Evolutionary conservation across 2,888 invertebrate species (phyloP).

Genomic region (Athalia cordata): DNA sequence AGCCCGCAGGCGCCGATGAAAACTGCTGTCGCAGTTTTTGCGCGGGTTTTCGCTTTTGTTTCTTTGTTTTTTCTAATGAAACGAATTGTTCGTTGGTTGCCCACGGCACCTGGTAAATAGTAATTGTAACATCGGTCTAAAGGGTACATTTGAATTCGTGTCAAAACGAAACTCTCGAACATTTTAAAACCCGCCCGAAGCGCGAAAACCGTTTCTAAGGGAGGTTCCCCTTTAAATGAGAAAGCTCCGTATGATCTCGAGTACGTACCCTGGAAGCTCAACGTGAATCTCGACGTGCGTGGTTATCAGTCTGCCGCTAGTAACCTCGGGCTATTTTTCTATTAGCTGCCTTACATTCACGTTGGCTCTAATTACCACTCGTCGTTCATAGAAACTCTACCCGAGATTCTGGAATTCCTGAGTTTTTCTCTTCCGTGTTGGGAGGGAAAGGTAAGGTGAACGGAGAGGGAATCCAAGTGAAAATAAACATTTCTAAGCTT

Average conservation of each 20-base stretch:
- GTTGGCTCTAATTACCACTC: slow-evolving; percentile 51
- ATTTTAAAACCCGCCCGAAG: slow-evolving; percentile 1
- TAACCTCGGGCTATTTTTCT: slow-evolving; percentile 49
- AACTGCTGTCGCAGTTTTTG: slow-evolving; percentile 16
- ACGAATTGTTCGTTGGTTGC: slow-evolving; percentile 1
- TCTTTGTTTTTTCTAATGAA: neutral
- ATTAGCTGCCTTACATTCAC: slow-evolving; percentile 50
- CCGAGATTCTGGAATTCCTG: slow-evolving; percentile 15
- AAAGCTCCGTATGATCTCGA: slow-evolving; percentile 46
- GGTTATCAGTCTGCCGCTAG: slow-evolving; percentile 51
- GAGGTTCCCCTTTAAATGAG: slow-evolving; percentile 54
- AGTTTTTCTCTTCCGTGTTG: neutral
- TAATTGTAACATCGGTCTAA: slow-evolving; percentile 1
- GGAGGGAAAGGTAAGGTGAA: neutral
- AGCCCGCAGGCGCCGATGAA: slow-evolving; percentile 15
- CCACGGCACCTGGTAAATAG: neutral
- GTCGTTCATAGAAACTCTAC: slow-evolving; percentile 41
- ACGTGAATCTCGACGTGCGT: slow-evolving; percentile 50
- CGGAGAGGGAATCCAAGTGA: neutral
- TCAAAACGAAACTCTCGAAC: slow-evolving; percentile 11
- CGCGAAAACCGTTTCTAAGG: neutral
- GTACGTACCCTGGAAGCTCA: slow-evolving; percentile 41
- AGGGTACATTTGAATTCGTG: neutral
- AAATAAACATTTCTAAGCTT: slow-evolving; percentile 4
- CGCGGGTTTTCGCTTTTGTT: too few relatives aligned